phyloP scores from a whole-genome alignment of 2,797 vertebrate genomes.

The Bradypodion pumilum region DNA sequence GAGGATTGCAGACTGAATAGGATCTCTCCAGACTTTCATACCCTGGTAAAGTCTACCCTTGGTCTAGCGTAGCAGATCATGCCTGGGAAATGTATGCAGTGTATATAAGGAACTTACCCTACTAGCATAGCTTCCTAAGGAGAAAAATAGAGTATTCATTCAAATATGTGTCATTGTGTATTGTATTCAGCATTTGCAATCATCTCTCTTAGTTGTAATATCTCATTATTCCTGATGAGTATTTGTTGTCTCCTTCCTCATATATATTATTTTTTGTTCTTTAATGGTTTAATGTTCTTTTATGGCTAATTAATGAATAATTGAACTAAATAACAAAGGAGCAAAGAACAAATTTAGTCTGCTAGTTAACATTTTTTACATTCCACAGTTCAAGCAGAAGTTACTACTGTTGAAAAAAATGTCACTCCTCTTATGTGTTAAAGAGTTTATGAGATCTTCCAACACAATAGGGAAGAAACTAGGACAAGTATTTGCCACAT shows the following conservation, averaged over 20 bases:
- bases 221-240: not conserved
- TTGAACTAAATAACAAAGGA: constrained; percentile 4
- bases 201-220: not conserved
- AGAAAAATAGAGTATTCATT: not conserved
- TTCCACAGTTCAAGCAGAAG: not conserved
- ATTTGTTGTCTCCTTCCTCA: not conserved
- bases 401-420: not conserved
- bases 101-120: not conserved
- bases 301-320: constrained; percentile 14
- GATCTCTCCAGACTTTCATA: too few relatives aligned
- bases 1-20: too few relatives aligned
- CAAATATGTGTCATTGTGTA: not conserved
- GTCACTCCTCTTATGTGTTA: not conserved
- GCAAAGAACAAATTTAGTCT: not conserved
- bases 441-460: not conserved
- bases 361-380: not conserved
- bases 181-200: not conserved
- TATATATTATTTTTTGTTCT: not conserved
- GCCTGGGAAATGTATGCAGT: too few relatives aligned
- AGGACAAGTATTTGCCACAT: not conserved
- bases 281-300: too few relatives aligned
- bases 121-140: not conserved
- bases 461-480: not conserved
- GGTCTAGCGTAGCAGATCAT: not conserved
- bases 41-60: too few relatives aligned